Evolutionary conservation across 2,797 vertebrate species (phyloP).

Genomic region (Crax fasciolata): DNA sequence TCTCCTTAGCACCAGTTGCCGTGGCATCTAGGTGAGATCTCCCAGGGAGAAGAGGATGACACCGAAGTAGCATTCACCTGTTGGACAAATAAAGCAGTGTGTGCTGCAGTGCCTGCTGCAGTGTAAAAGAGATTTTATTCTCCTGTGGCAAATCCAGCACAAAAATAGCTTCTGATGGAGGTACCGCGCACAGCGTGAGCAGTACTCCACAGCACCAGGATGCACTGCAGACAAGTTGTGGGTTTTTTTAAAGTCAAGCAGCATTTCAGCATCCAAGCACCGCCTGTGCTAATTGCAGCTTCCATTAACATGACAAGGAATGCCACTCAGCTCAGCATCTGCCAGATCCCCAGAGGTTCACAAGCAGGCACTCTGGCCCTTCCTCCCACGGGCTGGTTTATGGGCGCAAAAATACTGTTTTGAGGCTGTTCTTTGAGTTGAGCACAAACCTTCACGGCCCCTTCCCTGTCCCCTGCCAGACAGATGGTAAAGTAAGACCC

Average conservation of each 20-base stretch:
- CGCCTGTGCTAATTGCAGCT: not conserved
- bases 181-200: fast-evolving
- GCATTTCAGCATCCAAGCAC: not conserved
- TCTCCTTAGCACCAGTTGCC: fast-evolving
- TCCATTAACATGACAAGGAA: not conserved
- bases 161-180: slow-evolving; percentile 11
- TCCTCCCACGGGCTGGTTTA: fast-evolving
- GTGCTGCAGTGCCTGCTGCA: slow-evolving; percentile 40
- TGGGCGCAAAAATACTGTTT: not conserved
- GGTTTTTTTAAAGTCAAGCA: not conserved
- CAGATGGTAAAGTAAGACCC: fast-evolving
- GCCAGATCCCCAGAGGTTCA: not conserved
- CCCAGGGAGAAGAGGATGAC: not conserved
- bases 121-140: not conserved
- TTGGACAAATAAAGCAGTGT: fast-evolving
- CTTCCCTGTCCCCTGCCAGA: not conserved
- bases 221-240: not conserved
- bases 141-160: slow-evolving; percentile 18
- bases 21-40: not conserved
- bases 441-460: not conserved
- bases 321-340: not conserved
- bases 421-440: not conserved
- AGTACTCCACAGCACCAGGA: not conserved
- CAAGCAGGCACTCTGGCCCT: not conserved
- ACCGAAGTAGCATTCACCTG: not conserved